Conservation (phyloP, 2,113 vertebrate genomes). For the western clawed frog (Xenopus tropicalis) region DNA sequence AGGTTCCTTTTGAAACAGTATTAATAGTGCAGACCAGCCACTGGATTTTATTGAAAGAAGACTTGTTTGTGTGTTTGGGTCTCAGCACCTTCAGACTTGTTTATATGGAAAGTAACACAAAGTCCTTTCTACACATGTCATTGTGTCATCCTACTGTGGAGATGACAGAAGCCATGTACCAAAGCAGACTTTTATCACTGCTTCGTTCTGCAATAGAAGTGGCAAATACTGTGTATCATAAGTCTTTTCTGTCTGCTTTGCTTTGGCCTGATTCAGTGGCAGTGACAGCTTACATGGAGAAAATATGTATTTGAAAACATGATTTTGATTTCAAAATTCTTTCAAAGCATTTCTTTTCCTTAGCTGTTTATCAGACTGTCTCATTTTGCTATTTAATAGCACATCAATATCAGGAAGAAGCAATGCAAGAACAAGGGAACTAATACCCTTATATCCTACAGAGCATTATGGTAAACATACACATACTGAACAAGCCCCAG, state of each 20-base stretch:
- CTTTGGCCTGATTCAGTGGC: background rate
- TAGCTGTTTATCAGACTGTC: no score
- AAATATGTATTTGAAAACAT: background rate
- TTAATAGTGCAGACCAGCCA: constrained; percentile 17
- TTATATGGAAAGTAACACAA: constrained; percentile 11
- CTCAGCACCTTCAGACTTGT: constrained; percentile 8
- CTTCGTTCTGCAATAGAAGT: background rate
- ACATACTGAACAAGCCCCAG: no score
- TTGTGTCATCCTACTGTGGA: background rate
- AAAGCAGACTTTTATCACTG: background rate
- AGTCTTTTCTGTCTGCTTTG: background rate
- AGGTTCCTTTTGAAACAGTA: constrained; percentile 12
- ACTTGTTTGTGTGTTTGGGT: no score
- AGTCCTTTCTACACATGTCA: background rate
- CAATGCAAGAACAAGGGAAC: no score
- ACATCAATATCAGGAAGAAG: no score
- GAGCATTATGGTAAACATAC: no score
- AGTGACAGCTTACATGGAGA: background rate
- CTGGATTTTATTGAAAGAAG: constrained; percentile 18
- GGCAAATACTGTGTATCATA: background rate
- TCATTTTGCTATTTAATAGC: no score
- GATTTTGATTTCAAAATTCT: background rate
- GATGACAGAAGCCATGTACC: background rate
- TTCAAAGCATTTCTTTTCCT: background rate
- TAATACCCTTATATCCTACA: no score